Evolutionary conservation across 2,888 invertebrate species (phyloP).

Genomic region (Busseola fusca): DNA sequence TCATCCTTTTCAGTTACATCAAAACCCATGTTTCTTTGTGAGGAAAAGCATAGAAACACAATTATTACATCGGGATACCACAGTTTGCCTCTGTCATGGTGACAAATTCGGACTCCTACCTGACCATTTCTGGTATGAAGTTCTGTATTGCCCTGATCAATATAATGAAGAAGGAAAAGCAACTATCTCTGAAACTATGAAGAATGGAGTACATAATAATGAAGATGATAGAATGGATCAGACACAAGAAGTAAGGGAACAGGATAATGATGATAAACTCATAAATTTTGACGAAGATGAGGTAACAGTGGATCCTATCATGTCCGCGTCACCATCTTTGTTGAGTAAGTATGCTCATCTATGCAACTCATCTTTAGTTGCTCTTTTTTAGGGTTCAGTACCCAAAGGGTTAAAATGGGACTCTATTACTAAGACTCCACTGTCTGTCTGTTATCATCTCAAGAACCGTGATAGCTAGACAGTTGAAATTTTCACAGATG

Average conservation of each 20-base stretch:
- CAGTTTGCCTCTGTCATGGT: slow-evolving; percentile 76
- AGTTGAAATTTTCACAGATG: no score
- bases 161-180: slow-evolving; percentile 26
- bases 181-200: neutral
- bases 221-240: slow-evolving; percentile 5
- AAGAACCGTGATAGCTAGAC: no score
- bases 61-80: slow-evolving; percentile 75
- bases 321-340: slow-evolving; percentile 67
- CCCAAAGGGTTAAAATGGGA: no score
- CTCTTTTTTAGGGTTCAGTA: neutral
- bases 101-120: slow-evolving; percentile 88
- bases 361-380: neutral
- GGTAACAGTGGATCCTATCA: slow-evolving; percentile 31
- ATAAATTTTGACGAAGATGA: slow-evolving; percentile 56
- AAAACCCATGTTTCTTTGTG: slow-evolving; percentile 87
- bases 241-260: slow-evolving; percentile 20
- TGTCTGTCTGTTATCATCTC: no score
- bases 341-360: slow-evolving; percentile 65
- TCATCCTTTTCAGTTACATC: slow-evolving; percentile 81
- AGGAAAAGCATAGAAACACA: slow-evolving; percentile 70
- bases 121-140: slow-evolving; percentile 84
- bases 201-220: slow-evolving; percentile 15
- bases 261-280: slow-evolving; percentile 22
- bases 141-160: slow-evolving; percentile 66
- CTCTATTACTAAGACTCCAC: no score